These are phyloP conservation scores for Axis porcinus DNA, from an alignment of 2,113 vertebrate species.

Conservation along the genomic window DNA sequence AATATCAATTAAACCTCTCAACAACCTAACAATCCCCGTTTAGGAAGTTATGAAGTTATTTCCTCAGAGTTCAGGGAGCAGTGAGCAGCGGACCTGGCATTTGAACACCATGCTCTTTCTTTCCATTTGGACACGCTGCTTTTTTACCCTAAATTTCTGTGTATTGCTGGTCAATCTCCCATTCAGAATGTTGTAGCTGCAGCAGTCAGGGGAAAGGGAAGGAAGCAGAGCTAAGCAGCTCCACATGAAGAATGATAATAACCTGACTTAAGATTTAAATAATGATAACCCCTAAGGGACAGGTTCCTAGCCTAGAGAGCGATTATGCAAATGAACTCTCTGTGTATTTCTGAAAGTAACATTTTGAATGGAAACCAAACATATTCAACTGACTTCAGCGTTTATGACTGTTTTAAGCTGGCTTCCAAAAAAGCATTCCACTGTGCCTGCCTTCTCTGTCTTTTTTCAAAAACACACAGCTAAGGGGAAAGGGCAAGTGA, in stretches of 20 bases:
- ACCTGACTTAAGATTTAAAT: constrained; percentile 64
- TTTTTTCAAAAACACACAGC: constrained; percentile 38
- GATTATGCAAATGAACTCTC: constrained; percentile 56
- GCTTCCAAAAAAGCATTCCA: neutral
- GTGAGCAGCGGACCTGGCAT: neutral
- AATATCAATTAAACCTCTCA: neutral
- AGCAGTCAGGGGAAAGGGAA: neutral
- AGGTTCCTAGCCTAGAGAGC: constrained; percentile 50
- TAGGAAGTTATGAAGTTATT: neutral
- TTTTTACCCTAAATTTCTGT: neutral
- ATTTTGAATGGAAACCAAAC: constrained; percentile 52
- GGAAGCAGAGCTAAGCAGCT: neutral
- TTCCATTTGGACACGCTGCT: neutral
- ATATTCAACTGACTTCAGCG: constrained; percentile 4
- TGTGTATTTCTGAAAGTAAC: constrained; percentile 54
- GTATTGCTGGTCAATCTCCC: neutral
- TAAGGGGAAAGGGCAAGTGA: constrained; percentile 46
- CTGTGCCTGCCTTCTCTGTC: neutral
- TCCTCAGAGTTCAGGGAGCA: neutral
- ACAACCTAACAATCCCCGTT: neutral
- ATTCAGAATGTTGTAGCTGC: neutral
- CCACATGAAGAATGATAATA: constrained; percentile 29
- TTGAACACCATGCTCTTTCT: neutral
- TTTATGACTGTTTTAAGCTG: constrained; percentile 59
- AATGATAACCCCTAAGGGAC: constrained; percentile 63